phyloP scores from a whole-genome alignment of 2,888 invertebrate genomes.

The Panzeria rudis region DNA sequence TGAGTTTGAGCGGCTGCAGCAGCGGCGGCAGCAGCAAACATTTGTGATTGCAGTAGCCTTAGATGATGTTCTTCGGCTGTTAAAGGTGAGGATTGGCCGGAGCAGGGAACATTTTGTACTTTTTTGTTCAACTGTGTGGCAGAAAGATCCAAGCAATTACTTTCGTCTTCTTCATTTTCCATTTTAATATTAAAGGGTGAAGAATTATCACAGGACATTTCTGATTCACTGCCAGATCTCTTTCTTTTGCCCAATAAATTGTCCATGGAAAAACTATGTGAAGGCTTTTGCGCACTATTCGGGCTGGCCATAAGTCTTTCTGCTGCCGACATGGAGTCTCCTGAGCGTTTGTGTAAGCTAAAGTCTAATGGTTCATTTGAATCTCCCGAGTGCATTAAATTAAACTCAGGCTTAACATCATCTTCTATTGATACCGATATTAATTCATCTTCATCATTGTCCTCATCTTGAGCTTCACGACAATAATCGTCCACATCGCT shows the following conservation, averaged over 20 bases:
- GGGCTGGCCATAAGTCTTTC: conserved; percentile 66
- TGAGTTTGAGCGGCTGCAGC: conserved; percentile 76
- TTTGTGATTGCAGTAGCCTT: conserved; percentile 79
- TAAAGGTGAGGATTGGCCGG: conserved; percentile 59
- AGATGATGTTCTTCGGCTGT: conserved; percentile 77
- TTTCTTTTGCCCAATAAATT: conserved; percentile 79
- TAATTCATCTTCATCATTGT: conserved; percentile 71
- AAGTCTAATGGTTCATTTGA: conserved; percentile 82
- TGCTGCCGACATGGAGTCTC: conserved; percentile 19
- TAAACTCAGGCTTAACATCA: conserved; percentile 48
- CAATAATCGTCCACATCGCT: conserved; percentile 77
- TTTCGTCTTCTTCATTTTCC: conserved; percentile 62
- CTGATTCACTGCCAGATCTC: conserved; percentile 72
- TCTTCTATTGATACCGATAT: conserved; percentile 73
- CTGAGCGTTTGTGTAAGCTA: conserved; percentile 79
- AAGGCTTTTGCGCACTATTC: conserved; percentile 67
- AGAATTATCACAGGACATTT: conserved; percentile 64
- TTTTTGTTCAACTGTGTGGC: conserved; percentile 50
- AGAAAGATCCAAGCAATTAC: conserved; percentile 68
- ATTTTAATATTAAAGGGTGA: conserved; percentile 69
- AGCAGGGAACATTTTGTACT: conserved; percentile 40
- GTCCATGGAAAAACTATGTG: conserved; percentile 79
- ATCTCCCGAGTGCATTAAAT: conserved; percentile 67
- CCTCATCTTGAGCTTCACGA: conserved; percentile 75
- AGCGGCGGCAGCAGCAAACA: conserved; percentile 81